Evolutionary conservation across 1,140 invertebrate genomes (phyloP).

Genomic region (Hylyphantes graminicola): DNA sequence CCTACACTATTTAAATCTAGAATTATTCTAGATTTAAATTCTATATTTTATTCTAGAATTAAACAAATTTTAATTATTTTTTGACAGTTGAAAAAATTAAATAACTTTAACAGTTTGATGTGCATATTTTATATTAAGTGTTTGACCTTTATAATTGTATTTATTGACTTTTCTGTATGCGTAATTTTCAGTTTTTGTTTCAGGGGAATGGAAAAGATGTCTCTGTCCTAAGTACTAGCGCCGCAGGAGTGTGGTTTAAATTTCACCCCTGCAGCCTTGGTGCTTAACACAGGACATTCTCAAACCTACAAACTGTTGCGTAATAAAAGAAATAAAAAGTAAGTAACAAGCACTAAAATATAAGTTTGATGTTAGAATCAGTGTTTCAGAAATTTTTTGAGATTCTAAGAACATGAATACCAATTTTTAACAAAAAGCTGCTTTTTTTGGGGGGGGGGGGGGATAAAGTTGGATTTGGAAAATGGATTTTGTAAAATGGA

Average conservation of each 20-base stretch:
- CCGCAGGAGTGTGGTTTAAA: slow-evolving; percentile 63
- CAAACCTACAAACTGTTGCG: slow-evolving; percentile 61
- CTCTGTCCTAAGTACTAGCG: slow-evolving; percentile 65
- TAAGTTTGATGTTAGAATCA: no score
- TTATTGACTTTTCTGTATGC: background rate
- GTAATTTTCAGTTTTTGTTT: background rate
- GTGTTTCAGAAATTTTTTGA: no score
- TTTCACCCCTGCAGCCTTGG: slow-evolving; percentile 63
- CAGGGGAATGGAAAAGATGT: slow-evolving; percentile 29
- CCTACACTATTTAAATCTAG: no score
- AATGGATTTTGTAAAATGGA: no score
- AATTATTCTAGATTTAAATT: background rate
- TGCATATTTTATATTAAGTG: background rate
- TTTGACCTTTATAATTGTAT: background rate
- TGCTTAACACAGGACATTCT: slow-evolving; percentile 63
- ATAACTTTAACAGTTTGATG: background rate
- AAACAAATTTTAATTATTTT: no score
- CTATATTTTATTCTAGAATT: no score
- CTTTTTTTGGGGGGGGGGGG: no score
- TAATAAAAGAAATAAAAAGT: background rate
- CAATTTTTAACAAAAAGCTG: no score
- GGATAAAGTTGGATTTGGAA: no score
- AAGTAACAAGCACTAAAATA: no score
- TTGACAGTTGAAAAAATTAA: background rate
- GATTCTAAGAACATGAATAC: no score